phyloP scores from a whole-genome alignment of 37 sponge, comb jelly and placozoan genomes.

The Mnemiopsis leidyi region DNA sequence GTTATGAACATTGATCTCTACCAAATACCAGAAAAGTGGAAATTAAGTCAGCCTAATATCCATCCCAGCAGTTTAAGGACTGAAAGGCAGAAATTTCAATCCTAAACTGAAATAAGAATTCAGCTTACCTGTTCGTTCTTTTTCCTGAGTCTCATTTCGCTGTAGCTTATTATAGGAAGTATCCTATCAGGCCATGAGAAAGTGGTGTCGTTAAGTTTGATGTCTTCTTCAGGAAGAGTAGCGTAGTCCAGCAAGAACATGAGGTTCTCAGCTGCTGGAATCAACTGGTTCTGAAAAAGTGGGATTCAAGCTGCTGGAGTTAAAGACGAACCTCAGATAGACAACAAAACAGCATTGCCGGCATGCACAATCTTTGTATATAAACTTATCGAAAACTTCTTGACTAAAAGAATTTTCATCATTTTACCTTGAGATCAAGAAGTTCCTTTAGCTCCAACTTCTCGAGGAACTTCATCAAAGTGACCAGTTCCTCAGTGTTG shows the following conservation, averaged over 20 bases:
- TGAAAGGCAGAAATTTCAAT: too few relatives aligned
- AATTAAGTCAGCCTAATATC: too few relatives aligned
- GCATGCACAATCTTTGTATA: too few relatives aligned
- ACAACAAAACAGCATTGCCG: too few relatives aligned
- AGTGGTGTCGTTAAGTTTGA: conserved; percentile 84
- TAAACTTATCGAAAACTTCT: too few relatives aligned
- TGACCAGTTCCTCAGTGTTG: conserved; percentile 80
- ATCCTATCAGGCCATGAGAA: conserved; percentile 91
- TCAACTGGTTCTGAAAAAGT: conserved; percentile 73
- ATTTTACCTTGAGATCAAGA: neutral
- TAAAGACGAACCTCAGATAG: too few relatives aligned
- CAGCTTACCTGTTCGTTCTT: conserved; percentile 61
- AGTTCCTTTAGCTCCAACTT: conserved; percentile 69
- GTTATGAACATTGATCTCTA: too few relatives aligned
- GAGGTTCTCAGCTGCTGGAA: conserved; percentile 79
- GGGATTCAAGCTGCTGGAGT: too few relatives aligned
- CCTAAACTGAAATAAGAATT: too few relatives aligned
- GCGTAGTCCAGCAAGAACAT: conserved; percentile 87
- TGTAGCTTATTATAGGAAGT: conserved; percentile 79
- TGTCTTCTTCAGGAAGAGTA: conserved; percentile 85
- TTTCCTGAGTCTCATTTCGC: conserved; percentile 50
- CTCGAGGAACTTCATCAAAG: conserved; percentile 79
- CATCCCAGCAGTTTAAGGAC: too few relatives aligned
- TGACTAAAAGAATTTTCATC: too few relatives aligned
- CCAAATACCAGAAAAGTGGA: too few relatives aligned